Evolutionary conservation across 2,113 vertebrate species (phyloP).

Genomic region (Pleuronectes platessa): DNA sequence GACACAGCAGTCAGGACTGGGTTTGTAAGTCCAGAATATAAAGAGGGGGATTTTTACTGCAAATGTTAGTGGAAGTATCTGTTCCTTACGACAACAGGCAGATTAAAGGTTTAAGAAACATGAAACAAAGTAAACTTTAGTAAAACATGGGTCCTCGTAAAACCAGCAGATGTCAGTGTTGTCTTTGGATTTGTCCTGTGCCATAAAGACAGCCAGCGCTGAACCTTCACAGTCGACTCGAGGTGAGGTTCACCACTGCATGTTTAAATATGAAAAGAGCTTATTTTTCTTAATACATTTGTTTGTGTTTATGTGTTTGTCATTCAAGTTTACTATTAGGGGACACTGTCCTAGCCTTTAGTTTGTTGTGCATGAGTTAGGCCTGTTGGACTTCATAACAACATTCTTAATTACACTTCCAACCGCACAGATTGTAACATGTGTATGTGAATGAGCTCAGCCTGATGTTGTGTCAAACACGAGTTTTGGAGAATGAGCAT

Average conservation of each 20-base stretch:
- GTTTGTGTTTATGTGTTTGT: background rate
- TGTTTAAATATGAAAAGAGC: too few species aligned
- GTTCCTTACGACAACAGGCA: background rate
- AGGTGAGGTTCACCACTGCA: too few species aligned
- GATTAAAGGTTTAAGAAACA: background rate
- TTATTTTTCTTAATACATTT: background rate
- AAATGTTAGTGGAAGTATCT: background rate
- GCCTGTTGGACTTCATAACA: background rate
- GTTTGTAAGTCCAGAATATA: background rate
- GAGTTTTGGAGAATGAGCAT: background rate
- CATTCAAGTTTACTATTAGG: background rate
- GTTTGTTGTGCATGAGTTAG: background rate
- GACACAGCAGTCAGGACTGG: slow-evolving; percentile 9
- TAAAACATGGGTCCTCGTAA: background rate
- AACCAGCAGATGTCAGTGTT: slow-evolving; percentile 80
- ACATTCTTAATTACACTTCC: slow-evolving; percentile 24
- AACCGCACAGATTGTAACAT: background rate
- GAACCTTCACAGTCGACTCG: background rate
- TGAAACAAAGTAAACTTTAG: background rate
- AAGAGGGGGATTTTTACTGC: background rate
- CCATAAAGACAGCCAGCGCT: background rate
- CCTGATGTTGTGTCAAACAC: background rate
- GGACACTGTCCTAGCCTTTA: background rate
- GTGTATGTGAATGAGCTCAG: background rate
- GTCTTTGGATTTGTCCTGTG: slow-evolving; percentile 39